Evolutionary conservation across 2,888 invertebrate species (phyloP).

Genomic region (Thecophora atra): DNA sequence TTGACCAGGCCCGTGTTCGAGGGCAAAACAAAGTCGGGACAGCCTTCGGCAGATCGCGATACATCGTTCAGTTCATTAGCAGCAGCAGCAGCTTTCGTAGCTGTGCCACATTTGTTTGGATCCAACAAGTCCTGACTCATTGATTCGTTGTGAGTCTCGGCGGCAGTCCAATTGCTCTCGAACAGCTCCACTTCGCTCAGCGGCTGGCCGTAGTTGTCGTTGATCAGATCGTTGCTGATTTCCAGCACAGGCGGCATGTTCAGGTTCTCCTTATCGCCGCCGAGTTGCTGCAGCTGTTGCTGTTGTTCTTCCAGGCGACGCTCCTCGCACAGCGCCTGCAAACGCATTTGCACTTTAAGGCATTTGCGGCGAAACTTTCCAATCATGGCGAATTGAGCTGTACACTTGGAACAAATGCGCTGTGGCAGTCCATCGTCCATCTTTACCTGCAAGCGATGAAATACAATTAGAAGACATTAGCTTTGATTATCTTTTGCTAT

Average conservation of each 20-base stretch:
- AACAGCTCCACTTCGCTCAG: conserved; percentile 32
- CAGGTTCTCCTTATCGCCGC: conserved; percentile 8
- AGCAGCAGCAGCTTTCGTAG: neutral
- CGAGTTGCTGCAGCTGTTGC: conserved; percentile 15
- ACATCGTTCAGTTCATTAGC: neutral
- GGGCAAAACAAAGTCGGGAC: conserved; percentile 15
- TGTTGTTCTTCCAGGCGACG: conserved; percentile 36
- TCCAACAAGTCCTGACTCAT: conserved; percentile 15
- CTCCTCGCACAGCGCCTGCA: conserved; percentile 48
- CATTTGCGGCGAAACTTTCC: conserved; percentile 60
- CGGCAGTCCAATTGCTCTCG: conserved; percentile 29
- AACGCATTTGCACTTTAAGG: conserved; percentile 55
- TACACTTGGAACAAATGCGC: conserved; percentile 59
- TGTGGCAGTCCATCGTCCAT: conserved; percentile 58
- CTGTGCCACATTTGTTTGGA: neutral
- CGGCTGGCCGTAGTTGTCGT: conserved; percentile 42
- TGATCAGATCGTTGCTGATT: conserved; percentile 46
- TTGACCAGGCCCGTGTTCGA: conserved; percentile 1
- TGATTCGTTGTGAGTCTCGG: conserved; percentile 15
- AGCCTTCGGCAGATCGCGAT: neutral
- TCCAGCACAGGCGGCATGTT: conserved; percentile 39
- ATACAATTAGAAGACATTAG: neutral
- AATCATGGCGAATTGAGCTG: conserved; percentile 58
- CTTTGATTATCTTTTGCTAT: neutral
- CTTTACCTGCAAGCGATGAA: conserved; percentile 49